phyloP scores from a whole-genome alignment of 2,113 vertebrate genomes.

The Labeo catla region DNA sequence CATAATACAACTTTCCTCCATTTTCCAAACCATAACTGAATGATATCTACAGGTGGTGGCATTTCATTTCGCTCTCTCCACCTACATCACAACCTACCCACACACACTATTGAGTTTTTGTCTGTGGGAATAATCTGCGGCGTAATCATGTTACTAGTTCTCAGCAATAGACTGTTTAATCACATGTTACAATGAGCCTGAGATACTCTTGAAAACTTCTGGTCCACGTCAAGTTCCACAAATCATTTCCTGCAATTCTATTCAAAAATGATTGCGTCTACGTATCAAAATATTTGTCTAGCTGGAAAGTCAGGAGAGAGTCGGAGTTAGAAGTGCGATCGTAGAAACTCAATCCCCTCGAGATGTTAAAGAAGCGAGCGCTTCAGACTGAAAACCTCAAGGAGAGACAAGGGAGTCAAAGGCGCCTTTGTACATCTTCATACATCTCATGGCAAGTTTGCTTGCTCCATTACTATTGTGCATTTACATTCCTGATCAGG shows the following conservation, averaged over 20 bases:
- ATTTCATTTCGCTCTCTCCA: constrained; percentile 50
- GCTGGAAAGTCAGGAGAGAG: constrained; percentile 24
- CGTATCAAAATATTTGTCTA: constrained; percentile 53
- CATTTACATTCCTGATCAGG: constrained; percentile 36
- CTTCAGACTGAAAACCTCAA: not conserved
- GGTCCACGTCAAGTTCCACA: constrained; percentile 35
- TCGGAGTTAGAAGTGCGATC: constrained; percentile 31
- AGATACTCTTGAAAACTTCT: constrained; percentile 24
- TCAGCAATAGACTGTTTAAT: constrained; percentile 41
- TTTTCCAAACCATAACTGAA: constrained; percentile 23
- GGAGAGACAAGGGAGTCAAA: not conserved
- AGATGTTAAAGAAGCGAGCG: constrained; percentile 16
- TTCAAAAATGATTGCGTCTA: constrained; percentile 27
- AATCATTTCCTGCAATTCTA: constrained; percentile 43
- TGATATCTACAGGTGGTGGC: constrained; percentile 41
- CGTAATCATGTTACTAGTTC: constrained; percentile 10
- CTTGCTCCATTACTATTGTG: constrained; percentile 28
- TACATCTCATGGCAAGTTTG: constrained; percentile 44
- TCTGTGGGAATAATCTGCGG: not conserved
- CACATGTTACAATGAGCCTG: constrained; percentile 44
- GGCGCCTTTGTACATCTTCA: constrained; percentile 33
- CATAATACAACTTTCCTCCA: constrained; percentile 9
- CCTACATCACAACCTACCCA: constrained; percentile 38
- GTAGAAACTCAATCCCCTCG: constrained; percentile 24
- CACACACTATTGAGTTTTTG: constrained; percentile 21